phyloP scores from a whole-genome alignment of 2,797 vertebrate genomes.

The Dipus sagitta region DNA sequence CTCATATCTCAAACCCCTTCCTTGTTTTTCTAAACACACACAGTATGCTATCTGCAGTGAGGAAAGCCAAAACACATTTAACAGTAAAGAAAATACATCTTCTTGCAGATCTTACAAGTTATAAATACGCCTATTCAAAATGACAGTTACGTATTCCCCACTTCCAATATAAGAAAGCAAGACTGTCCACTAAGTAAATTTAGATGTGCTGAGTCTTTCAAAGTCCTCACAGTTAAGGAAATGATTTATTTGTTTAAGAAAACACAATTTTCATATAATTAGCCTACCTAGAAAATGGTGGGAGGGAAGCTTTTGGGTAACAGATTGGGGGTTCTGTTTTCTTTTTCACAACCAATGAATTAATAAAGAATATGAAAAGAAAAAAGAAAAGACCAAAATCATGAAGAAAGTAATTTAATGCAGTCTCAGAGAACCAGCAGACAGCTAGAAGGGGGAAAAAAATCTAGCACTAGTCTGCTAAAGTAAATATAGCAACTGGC shows the following conservation, averaged over 20 bases:
- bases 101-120: conserved; percentile 61
- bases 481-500: conserved; percentile 77
- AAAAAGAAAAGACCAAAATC: conserved; percentile 9
- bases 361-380: conserved; percentile 7
- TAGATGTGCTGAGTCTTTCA: conserved; percentile 82
- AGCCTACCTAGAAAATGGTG: conserved; percentile 79
- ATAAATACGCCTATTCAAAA: conserved; percentile 63
- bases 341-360: conserved; percentile 71
- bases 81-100: conserved; percentile 49
- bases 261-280: conserved; percentile 84
- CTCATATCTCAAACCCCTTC: conserved; percentile 71
- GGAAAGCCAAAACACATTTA: conserved; percentile 47
- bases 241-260: conserved; percentile 85
- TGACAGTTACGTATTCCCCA: conserved; percentile 58
- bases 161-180: conserved; percentile 75
- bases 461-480: conserved; percentile 66
- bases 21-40: conserved; percentile 74
- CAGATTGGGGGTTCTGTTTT: conserved; percentile 77
- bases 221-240: conserved; percentile 83
- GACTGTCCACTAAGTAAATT: conserved; percentile 81
- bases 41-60: conserved; percentile 26
- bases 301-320: conserved; percentile 71
- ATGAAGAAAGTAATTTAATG: conserved; percentile 46
- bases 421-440: not conserved
- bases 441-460: conserved; percentile 62